A percentile compares a stretch with the other conserved stretches of the same genome.
Conservation (phyloP, 2,888 invertebrate genomes). For the Deilephila porcellus region DNA sequence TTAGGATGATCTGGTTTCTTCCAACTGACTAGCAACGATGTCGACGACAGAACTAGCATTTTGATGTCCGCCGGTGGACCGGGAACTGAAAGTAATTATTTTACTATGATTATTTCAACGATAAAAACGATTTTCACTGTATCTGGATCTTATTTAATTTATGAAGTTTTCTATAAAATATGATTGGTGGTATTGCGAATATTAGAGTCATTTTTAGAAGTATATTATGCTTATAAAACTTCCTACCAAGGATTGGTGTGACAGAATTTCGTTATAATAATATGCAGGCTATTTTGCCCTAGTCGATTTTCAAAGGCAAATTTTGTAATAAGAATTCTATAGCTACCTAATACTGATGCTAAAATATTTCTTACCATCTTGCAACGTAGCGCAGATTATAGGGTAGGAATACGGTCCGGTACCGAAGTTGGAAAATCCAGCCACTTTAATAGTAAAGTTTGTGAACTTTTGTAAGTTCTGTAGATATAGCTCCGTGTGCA, state of each 20-base stretch:
- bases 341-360: conserved; percentile 40
- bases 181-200: too few relatives aligned
- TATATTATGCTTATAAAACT: too few relatives aligned
- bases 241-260: too few relatives aligned
- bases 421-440: conserved; percentile 93
- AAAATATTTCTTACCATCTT: conserved; percentile 87
- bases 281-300: too few relatives aligned
- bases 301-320: too few relatives aligned
- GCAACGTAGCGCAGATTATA: conserved; percentile 91
- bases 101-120: too few relatives aligned
- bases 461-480: conserved; percentile 92
- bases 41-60: conserved; percentile 90
- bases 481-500: conserved; percentile 90
- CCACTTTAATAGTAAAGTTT: conserved; percentile 93
- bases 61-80: conserved; percentile 93
- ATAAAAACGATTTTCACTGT: too few relatives aligned
- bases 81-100: conserved; percentile 85
- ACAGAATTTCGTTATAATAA: too few relatives aligned
- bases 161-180: too few relatives aligned
- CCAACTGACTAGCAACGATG: conserved; percentile 94
- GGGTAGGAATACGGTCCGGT: conserved; percentile 91
- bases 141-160: too few relatives aligned
- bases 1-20: conserved; percentile 91
- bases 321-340: too few relatives aligned
- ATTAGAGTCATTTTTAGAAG: too few relatives aligned